These are phyloP conservation scores for Cyclargus thomasi DNA, from an alignment of 1,140 invertebrate genomes.

Conservation along the genomic window DNA sequence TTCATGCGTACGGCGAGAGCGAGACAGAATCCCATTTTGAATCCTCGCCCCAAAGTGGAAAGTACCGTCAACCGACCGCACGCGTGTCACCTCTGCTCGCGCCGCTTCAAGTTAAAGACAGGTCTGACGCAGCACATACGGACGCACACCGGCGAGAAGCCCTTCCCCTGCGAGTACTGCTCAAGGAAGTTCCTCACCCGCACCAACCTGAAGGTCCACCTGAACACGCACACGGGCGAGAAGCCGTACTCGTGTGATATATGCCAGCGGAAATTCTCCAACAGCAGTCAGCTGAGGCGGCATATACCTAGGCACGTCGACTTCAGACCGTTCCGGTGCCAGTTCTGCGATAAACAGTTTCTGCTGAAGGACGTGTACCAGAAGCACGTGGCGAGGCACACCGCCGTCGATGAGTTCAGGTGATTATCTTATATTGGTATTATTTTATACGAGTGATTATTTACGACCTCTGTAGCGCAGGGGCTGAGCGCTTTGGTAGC, in stretches of 20 bases:
- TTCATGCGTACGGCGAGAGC: background rate
- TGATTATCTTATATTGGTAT: background rate
- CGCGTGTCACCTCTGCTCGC: background rate
- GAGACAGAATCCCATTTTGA: background rate
- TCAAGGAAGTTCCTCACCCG: background rate
- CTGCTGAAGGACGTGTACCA: background rate
- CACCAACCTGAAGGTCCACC: background rate
- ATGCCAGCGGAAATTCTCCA: background rate
- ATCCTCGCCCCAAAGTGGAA: background rate
- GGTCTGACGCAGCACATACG: background rate
- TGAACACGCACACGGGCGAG: background rate
- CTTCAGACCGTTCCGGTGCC: background rate
- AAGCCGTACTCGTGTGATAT: conserved; percentile 12
- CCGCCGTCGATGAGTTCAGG: background rate
- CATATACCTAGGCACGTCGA: background rate
- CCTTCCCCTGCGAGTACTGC: background rate
- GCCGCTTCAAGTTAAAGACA: background rate
- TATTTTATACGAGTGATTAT: too few species aligned
- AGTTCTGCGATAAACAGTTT: background rate
- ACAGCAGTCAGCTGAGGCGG: background rate
- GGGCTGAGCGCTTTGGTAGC: too few species aligned
- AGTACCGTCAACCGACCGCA: background rate
- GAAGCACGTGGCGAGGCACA: background rate
- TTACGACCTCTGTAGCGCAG: too few species aligned
- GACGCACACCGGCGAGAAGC: background rate